phyloP scores from a whole-genome alignment of 2,113 vertebrate genomes.

The Micronisus gabar region DNA sequence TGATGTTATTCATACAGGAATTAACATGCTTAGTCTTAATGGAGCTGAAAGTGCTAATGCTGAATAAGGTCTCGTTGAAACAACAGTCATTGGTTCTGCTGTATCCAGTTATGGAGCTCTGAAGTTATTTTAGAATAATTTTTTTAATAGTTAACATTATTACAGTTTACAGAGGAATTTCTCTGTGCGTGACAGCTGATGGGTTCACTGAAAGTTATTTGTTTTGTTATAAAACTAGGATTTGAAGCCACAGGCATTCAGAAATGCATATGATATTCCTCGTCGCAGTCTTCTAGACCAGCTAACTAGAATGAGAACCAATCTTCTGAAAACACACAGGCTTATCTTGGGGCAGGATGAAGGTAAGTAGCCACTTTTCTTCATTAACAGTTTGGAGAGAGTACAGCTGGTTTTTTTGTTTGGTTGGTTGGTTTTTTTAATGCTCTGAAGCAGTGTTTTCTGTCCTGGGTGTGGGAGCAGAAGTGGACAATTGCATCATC shows the following conservation, averaged over 20 bases:
- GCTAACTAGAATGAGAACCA: conserved; percentile 82
- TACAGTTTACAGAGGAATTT: neutral
- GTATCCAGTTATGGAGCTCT: neutral
- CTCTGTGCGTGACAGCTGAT: neutral
- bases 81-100: neutral
- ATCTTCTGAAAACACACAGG: conserved; percentile 78
- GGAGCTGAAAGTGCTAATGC: neutral
- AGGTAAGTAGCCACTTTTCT: conserved; percentile 60
- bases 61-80: neutral
- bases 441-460: neutral
- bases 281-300: conserved; percentile 79
- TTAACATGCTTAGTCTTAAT: neutral
- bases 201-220: neutral
- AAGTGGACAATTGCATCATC: neutral
- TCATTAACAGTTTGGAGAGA: neutral
- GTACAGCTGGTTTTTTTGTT: neutral
- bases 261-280: conserved; percentile 84
- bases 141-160: neutral
- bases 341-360: conserved; percentile 80
- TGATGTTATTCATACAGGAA: neutral
- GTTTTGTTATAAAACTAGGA: conserved; percentile 67
- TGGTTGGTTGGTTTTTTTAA: neutral
- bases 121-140: neutral
- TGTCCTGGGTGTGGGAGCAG: neutral
- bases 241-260: conserved; percentile 79